Conservation (phyloP, 37 sponge, comb jelly and placozoan genomes). For the Eunapius fragilis region DNA sequence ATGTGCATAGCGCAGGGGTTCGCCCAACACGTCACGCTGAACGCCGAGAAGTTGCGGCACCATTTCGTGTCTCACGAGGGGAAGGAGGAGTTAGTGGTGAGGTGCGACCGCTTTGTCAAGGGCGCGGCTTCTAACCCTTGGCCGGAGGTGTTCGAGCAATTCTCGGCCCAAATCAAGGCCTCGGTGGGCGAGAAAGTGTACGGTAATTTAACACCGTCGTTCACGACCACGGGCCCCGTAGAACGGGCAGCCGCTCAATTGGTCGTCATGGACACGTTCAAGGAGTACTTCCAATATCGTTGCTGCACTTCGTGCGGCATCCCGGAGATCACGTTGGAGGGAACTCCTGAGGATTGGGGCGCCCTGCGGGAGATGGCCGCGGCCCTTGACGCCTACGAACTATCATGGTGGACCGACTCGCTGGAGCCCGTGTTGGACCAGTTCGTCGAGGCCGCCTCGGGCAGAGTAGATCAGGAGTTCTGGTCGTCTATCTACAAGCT, state of each 20-base stretch:
- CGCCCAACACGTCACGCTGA: slow-evolving; percentile 49
- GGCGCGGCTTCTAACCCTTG: slow-evolving; percentile 53
- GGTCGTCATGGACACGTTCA: slow-evolving; percentile 56
- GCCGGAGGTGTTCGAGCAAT: slow-evolving; percentile 54
- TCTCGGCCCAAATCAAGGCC: slow-evolving; percentile 53
- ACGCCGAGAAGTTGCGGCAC: slow-evolving; percentile 60
- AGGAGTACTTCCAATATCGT: slow-evolving; percentile 47
- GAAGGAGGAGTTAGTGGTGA: slow-evolving; percentile 29
- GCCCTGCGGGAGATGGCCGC: slow-evolving; percentile 32
- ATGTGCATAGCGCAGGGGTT: slow-evolving; percentile 57
- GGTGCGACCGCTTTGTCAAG: slow-evolving; percentile 45
- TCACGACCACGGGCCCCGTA: slow-evolving; percentile 61
- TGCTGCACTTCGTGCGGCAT: slow-evolving; percentile 45
- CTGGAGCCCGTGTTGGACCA: slow-evolving; percentile 56
- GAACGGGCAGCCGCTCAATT: slow-evolving; percentile 60
- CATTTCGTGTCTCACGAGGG: slow-evolving; percentile 64
- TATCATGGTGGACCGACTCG: slow-evolving; percentile 55
- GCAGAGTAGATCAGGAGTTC: slow-evolving; percentile 42
- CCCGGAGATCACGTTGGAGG: slow-evolving; percentile 69
- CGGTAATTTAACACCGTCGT: slow-evolving; percentile 36
- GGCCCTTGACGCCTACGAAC: slow-evolving; percentile 33
- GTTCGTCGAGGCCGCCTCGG: slow-evolving; percentile 53
- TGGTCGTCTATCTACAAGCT: slow-evolving; percentile 55
- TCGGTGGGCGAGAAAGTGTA: slow-evolving; percentile 42
- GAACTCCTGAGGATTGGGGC: slow-evolving; percentile 62